Evolutionary conservation across 2,113 vertebrate species (phyloP), one percentile per base, ranked within the genome.

Genomic region (Pogona vitticeps): DNA sequence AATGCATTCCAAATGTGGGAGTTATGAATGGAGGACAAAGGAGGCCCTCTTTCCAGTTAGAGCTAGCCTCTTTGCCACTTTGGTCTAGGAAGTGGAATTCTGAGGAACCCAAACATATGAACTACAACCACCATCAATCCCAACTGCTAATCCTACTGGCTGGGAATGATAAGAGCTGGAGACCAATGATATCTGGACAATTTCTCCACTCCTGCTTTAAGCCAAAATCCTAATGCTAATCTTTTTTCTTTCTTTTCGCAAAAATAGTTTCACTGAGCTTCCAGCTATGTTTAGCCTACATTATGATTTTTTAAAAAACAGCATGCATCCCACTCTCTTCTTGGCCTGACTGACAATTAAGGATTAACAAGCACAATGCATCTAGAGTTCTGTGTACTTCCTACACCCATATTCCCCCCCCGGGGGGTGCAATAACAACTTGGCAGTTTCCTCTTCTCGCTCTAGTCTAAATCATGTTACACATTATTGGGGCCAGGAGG

Each of bases 381-480:
- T 52, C 46, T 52, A 52, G 46, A 52, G 46, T 52, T 5, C 46
- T 52, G 46, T 10, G 20, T 9, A 77, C 31, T 20, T 13, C 18
- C 33, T 7, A 17, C 52, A 79, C 56, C 18, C 76, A 59, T 78
- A 17, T 59, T 78, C 2, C 15, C 61, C 36, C 46, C 21, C n/a
- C 26, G 14, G 6, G 59, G 76, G 46, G 5, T 52, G 46, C 46
- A 52, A 52, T 10, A 52, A 52, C 46, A 52, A 52, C 46, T 52
- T 52, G 46, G 46, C 79, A 18, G 71, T 6, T 0, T 20, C 40
- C 72, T 40, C 6, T 46, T 21, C n/a, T 86, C 67, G 63, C 82
- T 73, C 65, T 0, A 0, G 65, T 42, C 63, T 0, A 0, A 9
- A 1, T 9, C 82, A 15, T 40, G 38, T 3, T 4, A 73, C 72